A percentile compares a stretch with the other conserved stretches of the same genome.
These are phyloP conservation scores for Pempheris klunzingeri DNA, from an alignment of 2,797 vertebrate species.

Conservation along the genomic window DNA sequence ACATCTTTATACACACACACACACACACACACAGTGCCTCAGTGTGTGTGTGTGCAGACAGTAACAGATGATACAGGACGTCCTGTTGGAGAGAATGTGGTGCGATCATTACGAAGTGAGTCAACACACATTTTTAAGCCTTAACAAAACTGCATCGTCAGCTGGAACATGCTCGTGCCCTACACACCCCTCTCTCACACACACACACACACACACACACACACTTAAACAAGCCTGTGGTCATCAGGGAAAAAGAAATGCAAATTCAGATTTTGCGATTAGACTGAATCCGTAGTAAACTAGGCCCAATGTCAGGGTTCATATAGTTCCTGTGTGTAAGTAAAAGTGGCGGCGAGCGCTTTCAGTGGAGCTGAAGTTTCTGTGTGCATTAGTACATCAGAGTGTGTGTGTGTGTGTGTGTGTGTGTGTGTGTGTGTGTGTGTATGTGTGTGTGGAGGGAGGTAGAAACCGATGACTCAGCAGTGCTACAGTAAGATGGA, in stretches of 20 bases:
- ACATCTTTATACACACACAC: neutral
- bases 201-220: constrained; percentile 19
- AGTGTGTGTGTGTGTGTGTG: constrained; percentile 18
- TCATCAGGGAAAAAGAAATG: constrained; percentile 3
- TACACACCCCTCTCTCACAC: constrained; percentile 3
- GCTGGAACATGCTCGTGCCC: constrained; percentile 1
- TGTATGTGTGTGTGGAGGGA: constrained; percentile 28
- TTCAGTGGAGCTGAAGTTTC: constrained; percentile 6
- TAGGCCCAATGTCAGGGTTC: neutral
- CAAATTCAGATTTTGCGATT: constrained; percentile 11
- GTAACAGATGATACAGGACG: neutral
- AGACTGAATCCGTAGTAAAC: constrained; percentile 12
- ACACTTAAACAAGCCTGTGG: constrained; percentile 8
- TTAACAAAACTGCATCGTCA: constrained; percentile 27
- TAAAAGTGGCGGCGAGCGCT: neutral
- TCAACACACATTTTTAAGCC: neutral
- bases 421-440: constrained; percentile 4
- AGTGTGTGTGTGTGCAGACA: neutral
- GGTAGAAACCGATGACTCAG: constrained; percentile 37
- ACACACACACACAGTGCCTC: neutral
- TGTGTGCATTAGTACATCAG: neutral
- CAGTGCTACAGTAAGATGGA: constrained; percentile 31
- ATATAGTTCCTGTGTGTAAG: neutral
- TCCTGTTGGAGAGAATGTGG: too few species aligned
- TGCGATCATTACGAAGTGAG: neutral